Conservation (phyloP, 2,797 vertebrate species). For the Acipenser ruthenus region DNA sequence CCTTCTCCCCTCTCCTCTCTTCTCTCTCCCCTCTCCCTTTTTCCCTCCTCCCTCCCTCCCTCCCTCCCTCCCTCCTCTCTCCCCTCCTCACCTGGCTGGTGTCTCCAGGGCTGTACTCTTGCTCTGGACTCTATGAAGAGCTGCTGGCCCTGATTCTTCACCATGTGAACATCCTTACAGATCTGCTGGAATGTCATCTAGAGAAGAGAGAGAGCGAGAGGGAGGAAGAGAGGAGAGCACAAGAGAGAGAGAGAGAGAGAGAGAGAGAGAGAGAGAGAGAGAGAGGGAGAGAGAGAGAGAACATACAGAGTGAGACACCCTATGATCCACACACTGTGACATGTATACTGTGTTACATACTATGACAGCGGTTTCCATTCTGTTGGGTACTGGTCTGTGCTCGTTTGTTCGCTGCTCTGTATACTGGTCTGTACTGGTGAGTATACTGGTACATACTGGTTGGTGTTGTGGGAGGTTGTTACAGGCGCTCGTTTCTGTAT, state of each 20-base stretch:
- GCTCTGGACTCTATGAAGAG: slow-evolving; percentile 72
- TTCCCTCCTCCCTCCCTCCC: too few species aligned
- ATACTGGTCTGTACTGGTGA: not conserved
- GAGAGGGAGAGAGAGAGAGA: not conserved
- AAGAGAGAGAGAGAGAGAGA: too few species aligned
- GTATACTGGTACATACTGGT: slow-evolving; percentile 55
- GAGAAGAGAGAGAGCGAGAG: slow-evolving; percentile 3
- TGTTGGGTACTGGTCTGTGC: slow-evolving; percentile 33
- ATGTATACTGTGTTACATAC: too few species aligned
- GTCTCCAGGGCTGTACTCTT: too few species aligned
- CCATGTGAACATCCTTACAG: slow-evolving; percentile 84
- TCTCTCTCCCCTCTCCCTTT: too few species aligned
- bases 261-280: not conserved
- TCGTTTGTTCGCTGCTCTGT: slow-evolving; percentile 38
- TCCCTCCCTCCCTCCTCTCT: too few species aligned
- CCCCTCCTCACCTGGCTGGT: slow-evolving; percentile 17
- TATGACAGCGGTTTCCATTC: too few species aligned
- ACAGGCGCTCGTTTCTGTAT: too few species aligned
- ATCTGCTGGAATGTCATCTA: slow-evolving; percentile 93
- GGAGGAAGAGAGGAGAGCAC: too few species aligned
- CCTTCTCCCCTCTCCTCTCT: too few species aligned
- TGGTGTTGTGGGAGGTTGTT: slow-evolving; percentile 37
- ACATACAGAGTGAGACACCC: not conserved
- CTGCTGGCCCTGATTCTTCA: slow-evolving; percentile 82
- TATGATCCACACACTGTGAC: too few species aligned